Evolutionary conservation across 2,888 invertebrate genomes (phyloP).

Genomic region (Lobophora halterata): DNA sequence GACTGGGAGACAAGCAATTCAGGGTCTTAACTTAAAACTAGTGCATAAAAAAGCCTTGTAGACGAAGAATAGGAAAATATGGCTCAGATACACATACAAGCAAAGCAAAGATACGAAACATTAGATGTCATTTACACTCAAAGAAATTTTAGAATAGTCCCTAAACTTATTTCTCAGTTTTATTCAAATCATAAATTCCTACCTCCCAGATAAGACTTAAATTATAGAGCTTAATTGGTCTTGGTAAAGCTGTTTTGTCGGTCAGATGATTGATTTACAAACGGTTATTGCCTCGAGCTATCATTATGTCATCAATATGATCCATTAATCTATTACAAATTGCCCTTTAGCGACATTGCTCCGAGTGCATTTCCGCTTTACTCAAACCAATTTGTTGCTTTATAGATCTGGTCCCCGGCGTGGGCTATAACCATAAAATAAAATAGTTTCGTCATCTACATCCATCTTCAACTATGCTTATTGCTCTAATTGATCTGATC

Average conservation of each 20-base stretch:
- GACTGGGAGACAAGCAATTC: constrained; percentile 16
- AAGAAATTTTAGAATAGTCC: no score
- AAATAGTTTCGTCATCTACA: background rate
- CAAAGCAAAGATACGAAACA: no score
- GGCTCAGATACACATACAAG: no score
- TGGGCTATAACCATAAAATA: constrained; percentile 1
- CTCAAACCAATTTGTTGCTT: constrained; percentile 7
- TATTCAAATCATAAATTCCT: no score
- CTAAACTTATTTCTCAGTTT: no score
- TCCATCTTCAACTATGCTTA: constrained; percentile 1
- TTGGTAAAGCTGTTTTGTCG: constrained; percentile 5
- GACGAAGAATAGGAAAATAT: no score
- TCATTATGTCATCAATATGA: constrained; percentile 19
- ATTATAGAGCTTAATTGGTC: background rate
- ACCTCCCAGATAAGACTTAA: no score
- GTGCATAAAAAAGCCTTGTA: no score
- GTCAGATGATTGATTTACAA: constrained; percentile 13
- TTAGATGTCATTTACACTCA: no score
- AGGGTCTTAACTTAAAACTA: constrained; percentile 25
- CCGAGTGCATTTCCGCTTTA: constrained; percentile 6
- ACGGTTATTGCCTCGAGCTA: constrained; percentile 17
- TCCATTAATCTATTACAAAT: constrained; percentile 19
- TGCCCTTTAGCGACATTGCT: constrained; percentile 9
- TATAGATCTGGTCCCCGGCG: constrained; percentile 1
- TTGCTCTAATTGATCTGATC: constrained; percentile 11